phyloP scores from a whole-genome alignment of 2,888 invertebrate species.

The Phaonia tiefii region DNA sequence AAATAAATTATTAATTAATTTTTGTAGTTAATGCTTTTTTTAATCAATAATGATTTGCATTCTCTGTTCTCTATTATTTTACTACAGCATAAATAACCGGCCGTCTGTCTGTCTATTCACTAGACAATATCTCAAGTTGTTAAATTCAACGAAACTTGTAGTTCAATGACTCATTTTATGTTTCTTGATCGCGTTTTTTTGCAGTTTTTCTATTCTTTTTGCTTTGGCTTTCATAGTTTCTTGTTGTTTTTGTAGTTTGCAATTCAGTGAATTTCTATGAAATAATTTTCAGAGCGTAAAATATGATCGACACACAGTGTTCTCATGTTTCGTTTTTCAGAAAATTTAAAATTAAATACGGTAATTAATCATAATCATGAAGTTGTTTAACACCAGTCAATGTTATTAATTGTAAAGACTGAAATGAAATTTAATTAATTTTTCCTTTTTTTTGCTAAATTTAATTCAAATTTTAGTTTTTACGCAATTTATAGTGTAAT shows the following conservation, averaged over 20 bases:
- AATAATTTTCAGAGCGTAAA: constrained; percentile 30
- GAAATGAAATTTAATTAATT: constrained; percentile 11
- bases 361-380: constrained; percentile 15
- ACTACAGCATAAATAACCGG: no score
- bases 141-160: constrained; percentile 19
- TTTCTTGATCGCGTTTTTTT: constrained; percentile 25
- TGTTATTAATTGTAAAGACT: no score
- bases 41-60: constrained; percentile 3
- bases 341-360: not conserved
- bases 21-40: constrained; percentile 41
- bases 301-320: not conserved
- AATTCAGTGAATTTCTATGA: constrained; percentile 20
- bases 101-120: not conserved
- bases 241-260: constrained; percentile 38
- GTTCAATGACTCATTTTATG: constrained; percentile 66
- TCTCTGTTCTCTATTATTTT: no score
- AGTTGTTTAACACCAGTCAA: not conserved
- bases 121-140: not conserved
- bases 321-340: constrained; percentile 7
- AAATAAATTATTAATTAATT: no score
- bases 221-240: constrained; percentile 19
- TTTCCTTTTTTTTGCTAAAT: not conserved
- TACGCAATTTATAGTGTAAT: constrained; percentile 26
- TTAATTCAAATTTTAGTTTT: constrained; percentile 20
- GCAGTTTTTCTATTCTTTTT: not conserved